Evolutionary conservation across 2,797 vertebrate species (phyloP), one percentile per base, ranked within the genome.

Genomic region (Vireo griseus): DNA sequence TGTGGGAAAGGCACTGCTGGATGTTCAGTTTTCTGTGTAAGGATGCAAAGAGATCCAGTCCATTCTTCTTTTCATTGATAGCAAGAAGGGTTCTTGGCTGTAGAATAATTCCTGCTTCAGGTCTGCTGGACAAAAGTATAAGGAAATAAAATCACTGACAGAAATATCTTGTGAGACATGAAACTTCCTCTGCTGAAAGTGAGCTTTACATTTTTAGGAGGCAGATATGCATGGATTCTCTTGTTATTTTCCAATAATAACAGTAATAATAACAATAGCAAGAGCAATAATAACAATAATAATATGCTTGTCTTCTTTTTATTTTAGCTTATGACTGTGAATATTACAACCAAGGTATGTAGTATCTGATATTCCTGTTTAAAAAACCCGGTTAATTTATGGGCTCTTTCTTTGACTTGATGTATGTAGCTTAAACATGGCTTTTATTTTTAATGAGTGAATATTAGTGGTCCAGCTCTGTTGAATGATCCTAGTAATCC

Each of bases 321-420:
- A 66, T 98, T 98, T 96, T 97, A 99, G 99, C 99, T 39, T 99
- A 98, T 94, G 99, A 99, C 86, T 99, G 99, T 98, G 99, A 99
- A 98, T 99, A 99, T 97, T 99, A 99, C 95, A 99, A 99, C 97
- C 98, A 98, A 99, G 99, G 99, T 99, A 98, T 61, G 98, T 97
- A 86, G n/a, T 31, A 86, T 73, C 93, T 95, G 26, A 65, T 44
- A 72, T 29, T 89, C 40, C 42, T 92, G 7, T 81, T 33, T 58
- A 52, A 61, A 76, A 65, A 39, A 20, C 31, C 73, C 7, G 2
- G 4, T 35, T 55, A 26, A 47, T 48, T 51, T 42, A 50, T 50
- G 7, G 33, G 4, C 5, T 90, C 62, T 79, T 57, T 57, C 57
- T 85, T 86, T 74, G 26, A 44, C 15, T 86, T 82, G 10, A 5